phyloP scores from a whole-genome alignment of 2,113 vertebrate genomes.

The Bubo scandiacus region DNA sequence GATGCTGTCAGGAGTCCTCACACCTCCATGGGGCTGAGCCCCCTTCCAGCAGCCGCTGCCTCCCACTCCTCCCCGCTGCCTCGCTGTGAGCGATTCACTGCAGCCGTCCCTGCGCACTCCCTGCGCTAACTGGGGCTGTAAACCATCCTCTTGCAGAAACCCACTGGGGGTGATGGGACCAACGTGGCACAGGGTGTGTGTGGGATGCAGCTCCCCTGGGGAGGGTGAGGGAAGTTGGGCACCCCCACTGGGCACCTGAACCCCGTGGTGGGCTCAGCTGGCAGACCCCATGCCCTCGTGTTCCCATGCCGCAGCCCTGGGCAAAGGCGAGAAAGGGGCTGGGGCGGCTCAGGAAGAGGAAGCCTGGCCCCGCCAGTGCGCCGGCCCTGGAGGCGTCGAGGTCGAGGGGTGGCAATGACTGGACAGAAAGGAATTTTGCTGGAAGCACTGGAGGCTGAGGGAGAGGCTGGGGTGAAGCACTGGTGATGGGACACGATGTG shows the following conservation, averaged over 20 bases:
- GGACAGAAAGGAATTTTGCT: slow-evolving; percentile 46
- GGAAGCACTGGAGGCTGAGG: background rate
- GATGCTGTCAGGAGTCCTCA: background rate
- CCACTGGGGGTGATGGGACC: background rate
- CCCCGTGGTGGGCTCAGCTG: background rate
- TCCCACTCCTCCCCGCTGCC: background rate
- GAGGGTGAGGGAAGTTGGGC: background rate
- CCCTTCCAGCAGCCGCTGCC: background rate
- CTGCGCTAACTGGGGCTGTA: background rate
- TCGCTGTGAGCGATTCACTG: background rate
- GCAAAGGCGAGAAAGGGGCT: background rate
- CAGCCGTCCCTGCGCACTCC: background rate
- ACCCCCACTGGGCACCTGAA: rapidly evolving
- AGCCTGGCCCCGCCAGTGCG: background rate
- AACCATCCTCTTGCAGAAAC: background rate
- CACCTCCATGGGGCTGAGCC: background rate
- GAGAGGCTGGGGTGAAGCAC: background rate
- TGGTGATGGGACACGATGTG: rapidly evolving
- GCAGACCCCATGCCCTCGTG: rapidly evolving
- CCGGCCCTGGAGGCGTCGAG: background rate
- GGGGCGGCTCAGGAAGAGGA: slow-evolving; percentile 10
- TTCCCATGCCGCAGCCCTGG: rapidly evolving
- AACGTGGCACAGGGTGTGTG: rapidly evolving
- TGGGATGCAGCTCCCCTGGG: rapidly evolving
- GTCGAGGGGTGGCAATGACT: background rate